phyloP scores from a whole-genome alignment of 92 coral and sea anemone species.

The Ricordea florida region DNA sequence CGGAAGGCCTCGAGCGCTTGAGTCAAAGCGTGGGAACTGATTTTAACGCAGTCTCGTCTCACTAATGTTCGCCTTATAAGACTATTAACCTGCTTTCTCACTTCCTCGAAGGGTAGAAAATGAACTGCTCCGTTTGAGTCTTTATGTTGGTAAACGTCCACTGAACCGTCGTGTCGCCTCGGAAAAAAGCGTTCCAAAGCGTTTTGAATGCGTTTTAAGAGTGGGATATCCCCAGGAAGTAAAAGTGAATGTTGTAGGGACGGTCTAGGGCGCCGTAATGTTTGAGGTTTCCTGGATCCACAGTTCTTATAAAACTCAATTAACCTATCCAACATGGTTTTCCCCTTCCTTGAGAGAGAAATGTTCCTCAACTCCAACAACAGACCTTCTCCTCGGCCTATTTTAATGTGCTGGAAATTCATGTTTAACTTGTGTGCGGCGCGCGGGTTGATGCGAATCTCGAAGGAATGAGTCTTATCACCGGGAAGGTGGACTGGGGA shows the following conservation, averaged over 20 bases:
- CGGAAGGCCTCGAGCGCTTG: constrained; percentile 10
- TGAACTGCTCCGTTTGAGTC: constrained; percentile 29
- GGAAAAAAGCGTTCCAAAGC: constrained; percentile 25
- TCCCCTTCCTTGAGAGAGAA: constrained; percentile 9
- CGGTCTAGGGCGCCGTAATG: background rate
- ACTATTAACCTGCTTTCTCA: background rate
- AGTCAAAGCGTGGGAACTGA: constrained; percentile 16
- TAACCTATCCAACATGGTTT: background rate
- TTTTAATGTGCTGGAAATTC: constrained; percentile 13
- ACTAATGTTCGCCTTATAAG: constrained; percentile 8
- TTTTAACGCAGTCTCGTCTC: constrained; percentile 1
- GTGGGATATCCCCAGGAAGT: constrained; percentile 21
- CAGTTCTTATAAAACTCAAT: constrained; percentile 51
- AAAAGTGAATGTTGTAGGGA: constrained; percentile 1
- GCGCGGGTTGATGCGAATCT: constrained; percentile 27
- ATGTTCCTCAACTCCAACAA: constrained; percentile 48
- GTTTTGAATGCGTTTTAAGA: constrained; percentile 17
- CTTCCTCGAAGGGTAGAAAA: constrained; percentile 25
- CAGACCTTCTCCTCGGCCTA: constrained; percentile 38
- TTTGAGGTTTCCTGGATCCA: too few species aligned
- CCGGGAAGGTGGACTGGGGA: constrained; percentile 37
- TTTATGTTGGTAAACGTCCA: constrained; percentile 25
- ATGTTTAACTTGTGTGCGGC: background rate
- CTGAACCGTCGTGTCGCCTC: constrained; percentile 24
- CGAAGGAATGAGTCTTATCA: constrained; percentile 29